phyloP scores from a whole-genome alignment of 2,797 vertebrate genomes.

The Rhodeus uyekii region DNA sequence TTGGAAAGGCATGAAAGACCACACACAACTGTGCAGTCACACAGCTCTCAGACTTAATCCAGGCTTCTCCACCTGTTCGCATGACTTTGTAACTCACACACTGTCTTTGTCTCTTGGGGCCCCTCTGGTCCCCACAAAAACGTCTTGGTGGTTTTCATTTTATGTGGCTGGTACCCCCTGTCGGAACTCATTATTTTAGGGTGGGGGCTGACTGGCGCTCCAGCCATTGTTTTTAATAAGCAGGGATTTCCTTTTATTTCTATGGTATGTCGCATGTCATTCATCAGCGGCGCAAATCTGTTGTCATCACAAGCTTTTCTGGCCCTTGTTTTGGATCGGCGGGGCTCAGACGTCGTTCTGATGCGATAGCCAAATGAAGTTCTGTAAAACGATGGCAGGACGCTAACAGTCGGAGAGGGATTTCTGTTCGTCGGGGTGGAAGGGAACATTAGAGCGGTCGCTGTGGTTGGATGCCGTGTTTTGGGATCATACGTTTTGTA shows the following conservation, averaged over 20 bases:
- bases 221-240: slow-evolving; percentile 27
- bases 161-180: slow-evolving; percentile 39
- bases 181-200: slow-evolving; percentile 48
- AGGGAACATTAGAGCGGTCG: slow-evolving; percentile 20
- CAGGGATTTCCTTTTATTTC: slow-evolving; percentile 36
- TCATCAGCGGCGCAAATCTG: neutral
- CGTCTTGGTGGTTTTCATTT: slow-evolving; percentile 61
- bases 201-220: slow-evolving; percentile 5
- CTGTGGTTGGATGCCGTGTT: neutral
- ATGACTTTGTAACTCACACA: slow-evolving; percentile 49
- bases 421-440: neutral
- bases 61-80: slow-evolving; percentile 42
- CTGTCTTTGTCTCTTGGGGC: slow-evolving; percentile 58
- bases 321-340: slow-evolving; percentile 17
- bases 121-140: slow-evolving; percentile 58
- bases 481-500: neutral
- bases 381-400: slow-evolving; percentile 46
- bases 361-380: slow-evolving; percentile 30
- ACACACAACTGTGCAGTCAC: neutral
- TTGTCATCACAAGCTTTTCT: slow-evolving; percentile 15
- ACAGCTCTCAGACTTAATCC: neutral
- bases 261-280: slow-evolving; percentile 1
- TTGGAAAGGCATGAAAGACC: neutral
- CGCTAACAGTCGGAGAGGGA: neutral
- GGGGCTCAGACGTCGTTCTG: slow-evolving; percentile 16